These are phyloP conservation scores for Zosterops hypoxanthus DNA, from an alignment of 2,113 vertebrate species.

Conservation along the genomic window DNA sequence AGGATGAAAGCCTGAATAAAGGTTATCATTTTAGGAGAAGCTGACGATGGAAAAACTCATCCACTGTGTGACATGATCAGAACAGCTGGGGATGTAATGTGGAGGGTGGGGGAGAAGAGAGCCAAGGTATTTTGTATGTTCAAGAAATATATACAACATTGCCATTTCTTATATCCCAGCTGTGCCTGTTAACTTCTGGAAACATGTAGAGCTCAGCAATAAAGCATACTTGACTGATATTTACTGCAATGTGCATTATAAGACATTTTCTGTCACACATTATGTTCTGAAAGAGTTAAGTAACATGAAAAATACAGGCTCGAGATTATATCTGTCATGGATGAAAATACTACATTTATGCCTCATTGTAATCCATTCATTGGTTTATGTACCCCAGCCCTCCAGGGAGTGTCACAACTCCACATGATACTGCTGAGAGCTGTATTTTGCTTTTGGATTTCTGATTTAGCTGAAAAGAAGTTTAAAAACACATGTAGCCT, in stretches of 20 bases:
- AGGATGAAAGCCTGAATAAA: slow-evolving; percentile 30
- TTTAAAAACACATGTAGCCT: slow-evolving; percentile 69
- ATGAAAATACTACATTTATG: slow-evolving; percentile 59
- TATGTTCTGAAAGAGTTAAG: slow-evolving; percentile 64
- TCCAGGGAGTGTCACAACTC: slow-evolving; percentile 50
- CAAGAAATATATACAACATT: slow-evolving; percentile 51
- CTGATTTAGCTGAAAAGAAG: slow-evolving; percentile 65
- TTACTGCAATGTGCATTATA: slow-evolving; percentile 34
- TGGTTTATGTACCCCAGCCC: slow-evolving; percentile 53
- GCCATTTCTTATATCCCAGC: slow-evolving; percentile 57
- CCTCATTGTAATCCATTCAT: slow-evolving; percentile 56
- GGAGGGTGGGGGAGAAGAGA: slow-evolving; percentile 14
- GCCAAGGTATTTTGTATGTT: slow-evolving; percentile 56
- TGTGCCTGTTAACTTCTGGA: slow-evolving; percentile 62
- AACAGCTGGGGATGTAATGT: slow-evolving; percentile 50
- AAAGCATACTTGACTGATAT: slow-evolving; percentile 52
- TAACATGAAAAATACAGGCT: slow-evolving; percentile 53
- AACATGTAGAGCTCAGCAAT: slow-evolving; percentile 57
- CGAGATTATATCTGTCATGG: slow-evolving; percentile 57
- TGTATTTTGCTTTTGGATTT: slow-evolving; percentile 62
- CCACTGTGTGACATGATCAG: slow-evolving; percentile 37
- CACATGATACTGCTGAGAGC: slow-evolving; percentile 55
- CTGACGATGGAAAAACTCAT: slow-evolving; percentile 40
- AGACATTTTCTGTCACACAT: slow-evolving; percentile 56
- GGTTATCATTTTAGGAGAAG: slow-evolving; percentile 46